Evolutionary conservation across 2,888 invertebrate species (phyloP), one percentile per base, ranked within the genome.

Genomic region (Halictus ligatus): DNA sequence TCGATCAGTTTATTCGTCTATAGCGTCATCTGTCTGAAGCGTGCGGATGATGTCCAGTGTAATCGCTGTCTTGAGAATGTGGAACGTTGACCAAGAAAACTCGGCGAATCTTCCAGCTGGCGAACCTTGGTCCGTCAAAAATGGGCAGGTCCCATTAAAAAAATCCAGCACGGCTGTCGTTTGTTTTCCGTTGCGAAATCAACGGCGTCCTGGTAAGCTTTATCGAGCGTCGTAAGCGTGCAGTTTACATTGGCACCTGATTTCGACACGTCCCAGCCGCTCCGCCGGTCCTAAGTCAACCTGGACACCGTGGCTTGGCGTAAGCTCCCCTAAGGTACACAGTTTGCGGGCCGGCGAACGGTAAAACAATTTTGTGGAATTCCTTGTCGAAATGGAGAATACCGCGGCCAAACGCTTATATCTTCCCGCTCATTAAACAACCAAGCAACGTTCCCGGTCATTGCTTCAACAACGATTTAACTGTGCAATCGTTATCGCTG

Each of bases 261-360:
- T 91, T 91, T 78, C 84, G 82, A 89, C 89, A 80, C 87, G 83
- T 81, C 81, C 78, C 60, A 85, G 81, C 87, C 75, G 86, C 84
- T 83, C 83, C 75, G 76, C 43, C 73, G 71, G 85, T 89, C 90
- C 91, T 90, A 91, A 91, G 89, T 89, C 90, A 91, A 89, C 89
- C 80, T 73, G 85, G 78, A 75, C 89, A 74, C 58, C 43, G 74
- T 71, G 73, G 81, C 78, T 80, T 75, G 54, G 72, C 76, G 75
- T 69, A 74, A 87, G 80, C 86, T 84, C 76, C 64, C 67, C 72
- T 48, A 46, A 40, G 67, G 54, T 76, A 78, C 80, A 86, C 75
- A 80, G 76, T 78, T 77, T 76, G 35, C 78, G 21, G 76, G 50
- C 25, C 25, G 29, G 46, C 35, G n/a, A n/a, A 54, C 43, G 74